Percentiles rank a stretch among this genome's conserved stretches.
phyloP scores from a whole-genome alignment of 2,888 invertebrate genomes.

The Drosophila ustulata region DNA sequence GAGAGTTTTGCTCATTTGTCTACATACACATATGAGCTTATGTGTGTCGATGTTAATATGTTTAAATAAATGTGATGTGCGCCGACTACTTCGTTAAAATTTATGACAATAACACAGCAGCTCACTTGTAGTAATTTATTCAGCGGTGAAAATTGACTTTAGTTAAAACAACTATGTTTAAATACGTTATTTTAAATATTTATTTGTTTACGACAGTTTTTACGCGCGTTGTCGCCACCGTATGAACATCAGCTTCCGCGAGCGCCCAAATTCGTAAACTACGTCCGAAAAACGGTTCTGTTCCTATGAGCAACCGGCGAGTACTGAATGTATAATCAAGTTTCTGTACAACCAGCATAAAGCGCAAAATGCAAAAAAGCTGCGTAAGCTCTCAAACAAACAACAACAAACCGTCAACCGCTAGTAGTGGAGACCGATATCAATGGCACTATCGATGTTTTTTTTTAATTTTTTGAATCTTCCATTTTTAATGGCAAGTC shows the following conservation, averaged over 20 bases:
- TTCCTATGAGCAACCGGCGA: conserved; percentile 45
- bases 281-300: conserved; percentile 24
- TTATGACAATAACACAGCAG: conserved; percentile 28
- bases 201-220: conserved; percentile 35
- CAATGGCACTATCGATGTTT: not conserved
- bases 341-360: conserved; percentile 21
- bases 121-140: conserved; percentile 49
- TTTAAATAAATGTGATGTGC: conserved; percentile 57
- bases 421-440: not conserved
- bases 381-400: conserved; percentile 1
- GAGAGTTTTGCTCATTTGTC: conserved; percentile 6
- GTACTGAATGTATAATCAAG: conserved; percentile 35
- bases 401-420: too few species aligned
- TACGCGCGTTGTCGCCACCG: conserved; percentile 36
- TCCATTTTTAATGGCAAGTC: too few species aligned
- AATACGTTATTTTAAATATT: conserved; percentile 13
- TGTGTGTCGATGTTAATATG: conserved; percentile 37
- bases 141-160: conserved; percentile 62
- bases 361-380: conserved; percentile 31
- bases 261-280: conserved; percentile 32
- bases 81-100: conserved; percentile 23
- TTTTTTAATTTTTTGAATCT: too few species aligned
- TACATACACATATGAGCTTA: conserved; percentile 2
- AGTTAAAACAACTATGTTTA: conserved; percentile 28
- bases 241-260: conserved; percentile 30